phyloP scores from a whole-genome alignment of 2,797 vertebrate species.

The Melanotaenia nigrans region DNA sequence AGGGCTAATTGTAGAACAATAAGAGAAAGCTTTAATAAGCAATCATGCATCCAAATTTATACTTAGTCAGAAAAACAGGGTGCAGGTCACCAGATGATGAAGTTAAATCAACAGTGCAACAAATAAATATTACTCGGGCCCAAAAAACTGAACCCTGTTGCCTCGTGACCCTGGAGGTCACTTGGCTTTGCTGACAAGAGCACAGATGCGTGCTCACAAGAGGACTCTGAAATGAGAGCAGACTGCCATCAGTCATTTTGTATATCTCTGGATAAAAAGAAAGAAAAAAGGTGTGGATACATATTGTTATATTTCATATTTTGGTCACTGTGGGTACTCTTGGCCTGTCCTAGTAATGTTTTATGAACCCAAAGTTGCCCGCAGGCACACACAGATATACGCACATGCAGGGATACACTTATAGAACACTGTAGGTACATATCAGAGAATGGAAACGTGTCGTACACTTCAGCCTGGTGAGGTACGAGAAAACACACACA shows the following conservation, averaged over 20 bases:
- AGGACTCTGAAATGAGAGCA: slow-evolving; percentile 53
- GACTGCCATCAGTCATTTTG: slow-evolving; percentile 46
- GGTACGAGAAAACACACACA: slow-evolving; percentile 22
- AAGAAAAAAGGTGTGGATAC: slow-evolving; percentile 26
- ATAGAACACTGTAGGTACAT: slow-evolving; percentile 68
- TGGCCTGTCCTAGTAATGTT: slow-evolving; percentile 45
- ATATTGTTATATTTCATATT: slow-evolving; percentile 52
- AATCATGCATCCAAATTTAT: slow-evolving; percentile 10
- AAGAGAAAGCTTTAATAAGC: slow-evolving; percentile 16
- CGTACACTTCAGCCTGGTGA: slow-evolving; percentile 26
- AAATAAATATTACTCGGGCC: not conserved
- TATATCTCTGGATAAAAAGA: slow-evolving; percentile 47
- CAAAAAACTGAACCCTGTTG: slow-evolving; percentile 44
- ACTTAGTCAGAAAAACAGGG: slow-evolving; percentile 53
- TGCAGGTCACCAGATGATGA: slow-evolving; percentile 75
- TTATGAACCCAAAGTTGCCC: slow-evolving; percentile 49
- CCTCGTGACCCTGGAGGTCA: slow-evolving; percentile 78
- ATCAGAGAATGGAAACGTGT: slow-evolving; percentile 31
- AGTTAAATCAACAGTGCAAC: slow-evolving; percentile 28
- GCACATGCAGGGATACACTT: slow-evolving; percentile 48
- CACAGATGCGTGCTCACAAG: slow-evolving; percentile 75
- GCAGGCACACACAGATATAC: slow-evolving; percentile 55
- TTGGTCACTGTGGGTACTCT: slow-evolving; percentile 57
- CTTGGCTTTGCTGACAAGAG: slow-evolving; percentile 72
- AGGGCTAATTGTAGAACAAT: slow-evolving; percentile 21